A percentile compares a stretch with the other conserved stretches of the same genome.
Evolutionary conservation across 1,140 invertebrate genomes (phyloP).

Genomic region (Ruditapes philippinarum): DNA sequence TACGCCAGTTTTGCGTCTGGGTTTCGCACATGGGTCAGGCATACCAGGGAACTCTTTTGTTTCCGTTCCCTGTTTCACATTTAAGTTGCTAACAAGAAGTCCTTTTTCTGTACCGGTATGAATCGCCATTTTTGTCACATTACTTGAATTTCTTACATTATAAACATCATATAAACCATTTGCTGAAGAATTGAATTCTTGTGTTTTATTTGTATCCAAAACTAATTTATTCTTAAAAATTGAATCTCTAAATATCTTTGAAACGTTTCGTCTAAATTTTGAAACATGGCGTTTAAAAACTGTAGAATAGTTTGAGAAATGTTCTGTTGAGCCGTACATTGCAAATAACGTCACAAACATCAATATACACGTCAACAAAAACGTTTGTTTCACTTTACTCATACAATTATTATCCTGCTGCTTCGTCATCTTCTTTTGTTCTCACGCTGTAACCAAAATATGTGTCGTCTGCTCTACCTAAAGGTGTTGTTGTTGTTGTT

Average conservation of each 20-base stretch:
- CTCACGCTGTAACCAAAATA: too few relatives aligned
- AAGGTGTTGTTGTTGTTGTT: too few relatives aligned
- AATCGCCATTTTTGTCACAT: too few relatives aligned
- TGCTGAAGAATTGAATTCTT: not conserved
- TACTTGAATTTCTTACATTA: too few relatives aligned
- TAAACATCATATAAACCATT: not conserved
- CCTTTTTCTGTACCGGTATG: not conserved
- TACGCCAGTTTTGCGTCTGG: constrained; percentile 51
- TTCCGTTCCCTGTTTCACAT: not conserved
- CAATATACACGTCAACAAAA: constrained; percentile 14
- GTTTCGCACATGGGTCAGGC: constrained; percentile 59
- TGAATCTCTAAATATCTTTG: too few relatives aligned
- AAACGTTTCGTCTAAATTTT: not conserved
- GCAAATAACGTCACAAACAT: constrained; percentile 18
- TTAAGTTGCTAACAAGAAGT: not conserved
- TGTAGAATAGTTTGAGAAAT: not conserved
- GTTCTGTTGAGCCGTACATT: constrained; percentile 46
- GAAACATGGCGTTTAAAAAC: not conserved
- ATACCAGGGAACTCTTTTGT: constrained; percentile 54
- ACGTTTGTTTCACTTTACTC: not conserved
- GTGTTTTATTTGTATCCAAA: not conserved
- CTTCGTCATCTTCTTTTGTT: too few relatives aligned
- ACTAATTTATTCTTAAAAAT: not conserved
- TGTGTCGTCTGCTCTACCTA: too few relatives aligned
- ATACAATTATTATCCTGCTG: not conserved